Percentiles rank a stretch among this genome's conserved stretches.
Conservation (phyloP, 2,888 invertebrate genomes). For the Hydrotaea diabolus region DNA sequence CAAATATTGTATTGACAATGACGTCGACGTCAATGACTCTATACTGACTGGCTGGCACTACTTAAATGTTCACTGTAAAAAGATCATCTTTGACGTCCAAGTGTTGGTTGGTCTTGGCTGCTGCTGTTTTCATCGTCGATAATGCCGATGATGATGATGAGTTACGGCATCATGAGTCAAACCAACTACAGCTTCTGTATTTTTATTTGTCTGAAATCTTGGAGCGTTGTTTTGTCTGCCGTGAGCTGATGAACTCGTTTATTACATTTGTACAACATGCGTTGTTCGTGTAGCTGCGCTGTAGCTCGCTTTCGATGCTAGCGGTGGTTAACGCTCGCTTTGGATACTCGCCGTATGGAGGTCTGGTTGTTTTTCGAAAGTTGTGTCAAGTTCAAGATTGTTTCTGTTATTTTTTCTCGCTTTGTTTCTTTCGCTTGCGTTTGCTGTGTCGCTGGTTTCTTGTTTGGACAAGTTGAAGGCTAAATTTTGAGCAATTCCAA, state of each 20-base stretch:
- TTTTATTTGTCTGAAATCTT: background rate
- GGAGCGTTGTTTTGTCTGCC: background rate
- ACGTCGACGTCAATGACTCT: background rate
- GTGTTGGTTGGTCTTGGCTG: too few relatives aligned
- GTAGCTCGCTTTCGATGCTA: too few relatives aligned
- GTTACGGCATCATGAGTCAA: too few relatives aligned
- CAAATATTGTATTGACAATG: background rate
- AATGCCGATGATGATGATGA: too few relatives aligned
- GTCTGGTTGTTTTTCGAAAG: conserved; percentile 39
- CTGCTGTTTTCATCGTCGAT: too few relatives aligned
- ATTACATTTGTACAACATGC: background rate
- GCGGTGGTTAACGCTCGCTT: too few relatives aligned
- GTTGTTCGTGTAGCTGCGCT: too few relatives aligned
- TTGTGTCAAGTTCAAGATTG: conserved; percentile 60
- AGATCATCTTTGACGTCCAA: too few relatives aligned
- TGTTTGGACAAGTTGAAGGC: conserved; percentile 20
- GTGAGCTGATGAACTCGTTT: conserved; percentile 2
- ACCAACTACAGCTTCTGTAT: too few relatives aligned
- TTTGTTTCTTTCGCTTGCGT: conserved; percentile 9
- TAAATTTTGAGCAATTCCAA: background rate
- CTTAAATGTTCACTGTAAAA: too few relatives aligned
- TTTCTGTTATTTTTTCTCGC: conserved; percentile 5
- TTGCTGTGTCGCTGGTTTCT: background rate
- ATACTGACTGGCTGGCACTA: too few relatives aligned
- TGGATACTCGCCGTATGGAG: background rate